A percentile compares a stretch with the other conserved stretches of the same genome.
phyloP scores from a whole-genome alignment of 1,140 invertebrate species.

The Globodera rostochiensis region DNA sequence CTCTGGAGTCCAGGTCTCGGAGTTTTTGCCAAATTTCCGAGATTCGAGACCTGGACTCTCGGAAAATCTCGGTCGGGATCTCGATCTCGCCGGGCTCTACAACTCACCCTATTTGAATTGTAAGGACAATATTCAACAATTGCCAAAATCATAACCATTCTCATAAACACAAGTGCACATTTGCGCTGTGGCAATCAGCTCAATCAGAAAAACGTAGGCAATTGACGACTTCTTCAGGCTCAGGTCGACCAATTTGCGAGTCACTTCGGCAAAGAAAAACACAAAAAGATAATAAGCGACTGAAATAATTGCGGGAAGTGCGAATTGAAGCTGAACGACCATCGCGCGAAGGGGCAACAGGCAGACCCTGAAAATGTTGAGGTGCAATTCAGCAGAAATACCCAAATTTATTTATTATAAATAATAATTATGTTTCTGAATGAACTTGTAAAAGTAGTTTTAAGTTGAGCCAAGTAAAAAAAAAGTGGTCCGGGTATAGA shows the following conservation, averaged over 20 bases:
- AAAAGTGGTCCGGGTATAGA: no score
- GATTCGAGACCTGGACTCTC: no score
- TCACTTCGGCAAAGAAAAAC: constrained; percentile 46
- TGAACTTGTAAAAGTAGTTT: no score
- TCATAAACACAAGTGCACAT: constrained; percentile 65
- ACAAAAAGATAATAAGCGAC: constrained; percentile 45
- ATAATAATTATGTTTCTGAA: no score
- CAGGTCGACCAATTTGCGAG: constrained; percentile 47
- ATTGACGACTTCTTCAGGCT: constrained; percentile 39
- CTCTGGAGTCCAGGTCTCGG: no score
- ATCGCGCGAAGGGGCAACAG: neutral
- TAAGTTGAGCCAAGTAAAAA: no score
- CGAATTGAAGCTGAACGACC: neutral
- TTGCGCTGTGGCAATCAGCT: constrained; percentile 57
- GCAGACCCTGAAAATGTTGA: neutral
- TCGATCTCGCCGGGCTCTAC: no score
- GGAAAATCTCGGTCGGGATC: no score
- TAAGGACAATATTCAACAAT: constrained; percentile 9
- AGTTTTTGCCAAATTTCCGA: no score
- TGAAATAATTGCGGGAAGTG: constrained; percentile 40
- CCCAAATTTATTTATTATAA: no score
- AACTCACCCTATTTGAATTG: constrained; percentile 6
- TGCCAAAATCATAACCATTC: constrained; percentile 47
- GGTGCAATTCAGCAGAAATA: neutral
- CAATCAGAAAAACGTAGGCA: constrained; percentile 48